Conservation (phyloP, 2,113 vertebrate genomes). For the Siniperca knerii region DNA sequence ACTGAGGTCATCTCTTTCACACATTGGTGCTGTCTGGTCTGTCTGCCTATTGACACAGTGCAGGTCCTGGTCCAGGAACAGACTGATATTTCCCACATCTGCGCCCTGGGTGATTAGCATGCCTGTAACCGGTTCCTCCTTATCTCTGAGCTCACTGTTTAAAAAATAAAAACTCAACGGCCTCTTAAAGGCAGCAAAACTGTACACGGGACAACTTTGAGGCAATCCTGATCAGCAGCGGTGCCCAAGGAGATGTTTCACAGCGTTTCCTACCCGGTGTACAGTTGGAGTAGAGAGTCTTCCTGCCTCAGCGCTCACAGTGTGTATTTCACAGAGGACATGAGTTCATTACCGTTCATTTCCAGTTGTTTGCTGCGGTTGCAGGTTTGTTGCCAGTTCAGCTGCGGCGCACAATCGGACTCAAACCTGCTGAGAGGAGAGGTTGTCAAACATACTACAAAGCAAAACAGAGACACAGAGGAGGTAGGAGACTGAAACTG, state of each 20-base stretch:
- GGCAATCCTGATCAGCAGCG: neutral
- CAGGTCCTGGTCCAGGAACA: conserved; percentile 68
- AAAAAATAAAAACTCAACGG: conserved; percentile 30
- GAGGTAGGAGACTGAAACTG: conserved; percentile 31
- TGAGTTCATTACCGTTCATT: conserved; percentile 55
- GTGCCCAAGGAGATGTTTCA: neutral
- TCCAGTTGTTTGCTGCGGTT: conserved; percentile 69
- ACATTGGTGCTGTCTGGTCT: conserved; percentile 65
- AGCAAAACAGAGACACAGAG: conserved; percentile 24
- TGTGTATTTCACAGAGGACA: conserved; percentile 40
- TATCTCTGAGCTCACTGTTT: conserved; percentile 72
- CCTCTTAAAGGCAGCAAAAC: conserved; percentile 13
- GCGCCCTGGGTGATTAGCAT: conserved; percentile 68
- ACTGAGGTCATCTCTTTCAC: conserved; percentile 77
- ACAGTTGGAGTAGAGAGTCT: neutral
- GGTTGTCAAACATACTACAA: conserved; percentile 41
- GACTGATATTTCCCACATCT: conserved; percentile 67
- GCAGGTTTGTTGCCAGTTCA: conserved; percentile 71
- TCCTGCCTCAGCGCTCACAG: neutral
- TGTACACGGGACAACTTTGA: neutral
- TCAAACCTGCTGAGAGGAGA: conserved; percentile 50
- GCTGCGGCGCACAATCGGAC: conserved; percentile 36
- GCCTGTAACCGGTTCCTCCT: conserved; percentile 51
- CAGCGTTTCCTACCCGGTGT: neutral
- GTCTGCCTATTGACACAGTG: conserved; percentile 66